A percentile compares a stretch with the other conserved stretches of the same genome.
These are phyloP conservation scores for Ericerus pela DNA, from an alignment of 1,140 invertebrate species.

Conservation along the genomic window DNA sequence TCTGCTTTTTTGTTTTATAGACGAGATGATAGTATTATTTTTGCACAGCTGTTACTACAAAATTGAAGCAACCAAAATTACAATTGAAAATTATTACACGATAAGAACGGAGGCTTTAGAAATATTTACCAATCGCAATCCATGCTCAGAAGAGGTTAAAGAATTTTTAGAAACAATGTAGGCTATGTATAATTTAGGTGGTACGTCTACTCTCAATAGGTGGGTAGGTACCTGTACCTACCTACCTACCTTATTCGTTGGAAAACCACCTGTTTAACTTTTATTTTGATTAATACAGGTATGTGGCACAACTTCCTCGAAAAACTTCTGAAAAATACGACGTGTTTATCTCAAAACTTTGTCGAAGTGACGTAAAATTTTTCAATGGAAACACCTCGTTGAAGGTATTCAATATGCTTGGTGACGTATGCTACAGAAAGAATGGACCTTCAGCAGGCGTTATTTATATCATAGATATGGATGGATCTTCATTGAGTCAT, in stretches of 20 bases:
- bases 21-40: slow-evolving; percentile 33
- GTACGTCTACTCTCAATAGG: too few relatives aligned
- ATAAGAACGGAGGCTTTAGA: slow-evolving; percentile 22
- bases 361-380: slow-evolving; percentile 5
- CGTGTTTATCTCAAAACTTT: neutral
- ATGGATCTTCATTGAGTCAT: slow-evolving; percentile 13
- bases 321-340: neutral
- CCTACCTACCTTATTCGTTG: too few relatives aligned
- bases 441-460: slow-evolving; percentile 13
- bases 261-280: too few relatives aligned
- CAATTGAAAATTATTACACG: slow-evolving; percentile 23
- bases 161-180: slow-evolving; percentile 15
- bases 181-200: neutral
- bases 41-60: slow-evolving; percentile 25
- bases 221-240: too few relatives aligned
- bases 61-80: slow-evolving; percentile 22
- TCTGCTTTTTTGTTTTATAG: slow-evolving; percentile 23
- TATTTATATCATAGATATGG: slow-evolving; percentile 14
- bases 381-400: too few relatives aligned
- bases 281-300: too few relatives aligned
- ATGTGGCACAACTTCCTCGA: neutral
- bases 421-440: slow-evolving; percentile 11
- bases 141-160: neutral
- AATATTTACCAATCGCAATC: slow-evolving; percentile 24
- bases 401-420: slow-evolving; percentile 11